Conservation (phyloP, 2,113 vertebrate genomes). For the Anguilla rostrata region DNA sequence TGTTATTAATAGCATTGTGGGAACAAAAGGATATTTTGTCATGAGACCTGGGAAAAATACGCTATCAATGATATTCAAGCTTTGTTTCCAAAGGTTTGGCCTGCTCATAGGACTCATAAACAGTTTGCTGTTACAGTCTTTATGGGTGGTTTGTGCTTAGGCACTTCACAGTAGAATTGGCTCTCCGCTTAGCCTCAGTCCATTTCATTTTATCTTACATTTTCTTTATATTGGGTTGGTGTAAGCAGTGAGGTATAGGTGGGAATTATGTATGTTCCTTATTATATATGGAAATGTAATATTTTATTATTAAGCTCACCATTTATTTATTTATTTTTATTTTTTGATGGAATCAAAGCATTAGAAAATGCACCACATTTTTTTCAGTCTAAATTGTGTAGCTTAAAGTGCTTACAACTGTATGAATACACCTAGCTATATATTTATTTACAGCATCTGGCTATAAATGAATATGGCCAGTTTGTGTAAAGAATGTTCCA, state of each 20-base stretch:
- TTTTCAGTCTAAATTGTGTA: too few relatives aligned
- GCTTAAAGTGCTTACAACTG: too few relatives aligned
- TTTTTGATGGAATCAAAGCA: too few relatives aligned
- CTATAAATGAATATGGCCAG: too few relatives aligned
- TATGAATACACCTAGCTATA: too few relatives aligned
- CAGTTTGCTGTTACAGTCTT: conserved; percentile 12
- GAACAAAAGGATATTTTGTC: conserved; percentile 92
- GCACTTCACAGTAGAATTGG: background rate
- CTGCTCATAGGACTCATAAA: conserved; percentile 2
- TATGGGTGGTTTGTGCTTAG: background rate
- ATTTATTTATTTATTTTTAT: too few relatives aligned
- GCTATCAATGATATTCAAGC: conserved; percentile 78
- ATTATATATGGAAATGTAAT: too few relatives aligned
- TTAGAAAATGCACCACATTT: too few relatives aligned
- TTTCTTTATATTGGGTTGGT: background rate
- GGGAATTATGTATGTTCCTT: too few relatives aligned
- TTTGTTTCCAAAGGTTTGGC: conserved; percentile 79
- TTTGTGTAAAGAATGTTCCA: too few relatives aligned
- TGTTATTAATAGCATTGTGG: conserved; percentile 88
- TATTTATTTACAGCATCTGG: too few relatives aligned
- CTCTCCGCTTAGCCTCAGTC: background rate
- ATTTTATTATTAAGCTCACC: too few relatives aligned
- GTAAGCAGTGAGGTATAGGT: background rate
- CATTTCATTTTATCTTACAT: conserved; percentile 37
- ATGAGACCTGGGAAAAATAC: conserved; percentile 75